Base-by-base conservation (phyloP, 2,888 invertebrate species). In the Tenthredo amoena region DNA sequence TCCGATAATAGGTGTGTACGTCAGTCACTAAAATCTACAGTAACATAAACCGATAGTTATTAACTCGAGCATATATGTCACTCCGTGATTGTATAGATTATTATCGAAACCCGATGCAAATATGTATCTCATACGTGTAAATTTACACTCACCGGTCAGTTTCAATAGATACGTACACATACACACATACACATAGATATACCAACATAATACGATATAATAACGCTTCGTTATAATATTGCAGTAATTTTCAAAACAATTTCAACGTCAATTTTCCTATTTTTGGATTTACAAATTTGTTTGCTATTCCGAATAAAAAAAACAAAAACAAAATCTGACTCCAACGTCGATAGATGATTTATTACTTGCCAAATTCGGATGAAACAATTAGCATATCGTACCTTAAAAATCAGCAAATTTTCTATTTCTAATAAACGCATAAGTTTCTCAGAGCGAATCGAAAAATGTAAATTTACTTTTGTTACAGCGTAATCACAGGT, bases 61-160 rank as follows among this genome's bases (percentile, higher is more conserved):
- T 55, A 55, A 79, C 26, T 43, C 55, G n/a, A n/a, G 55, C 55
- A 55, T 55, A 47, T 31, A 55, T 55, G 34, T 79, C 79, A 43
- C 34, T 50, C 12, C n/a, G 50, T 55, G 50, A 31, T 55, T 68
- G 31, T 47, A 34, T 34, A n/a, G n/a, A 55, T 50, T 77, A 77
- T 77, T 77, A 55, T 77, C 43, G 55, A 79, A 58, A 58, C n/a
- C 18, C n/a, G 12, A 34, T n/a, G 58, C 79, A 34, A 55, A 55
- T 79, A 79, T 55, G 43, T 18, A 31, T 43, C 34, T 58, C n/a
- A 55, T 50, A 26, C 37, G 50, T 79, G 34, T 37, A n/a, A 34
- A 79, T 55, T 79, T 43, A 79, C 58, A 55, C 31, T 55, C 37
- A n/a, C 34, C 18, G 26, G 31, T 55, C 79, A 58, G 34, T 18